Conservation (phyloP, 2,797 vertebrate genomes). For the Centropyge bicolor region DNA sequence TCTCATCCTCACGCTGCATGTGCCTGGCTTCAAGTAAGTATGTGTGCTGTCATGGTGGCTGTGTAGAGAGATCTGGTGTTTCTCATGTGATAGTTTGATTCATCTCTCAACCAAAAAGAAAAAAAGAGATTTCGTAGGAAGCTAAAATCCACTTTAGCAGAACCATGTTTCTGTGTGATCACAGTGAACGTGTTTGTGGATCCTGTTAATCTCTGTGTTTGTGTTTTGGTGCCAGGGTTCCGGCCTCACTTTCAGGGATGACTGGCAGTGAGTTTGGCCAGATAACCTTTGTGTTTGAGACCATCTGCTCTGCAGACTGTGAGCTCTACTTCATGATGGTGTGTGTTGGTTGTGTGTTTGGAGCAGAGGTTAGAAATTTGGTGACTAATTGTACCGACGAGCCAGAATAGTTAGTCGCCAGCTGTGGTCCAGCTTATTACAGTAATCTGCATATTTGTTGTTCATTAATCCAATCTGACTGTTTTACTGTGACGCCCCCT, state of each 20-base stretch:
- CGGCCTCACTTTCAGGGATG: conserved; percentile 90
- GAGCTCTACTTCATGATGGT: conserved; percentile 99
- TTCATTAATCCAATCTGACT: background rate
- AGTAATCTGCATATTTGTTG: background rate
- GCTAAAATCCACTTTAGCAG: background rate
- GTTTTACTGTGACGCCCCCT: conserved; percentile 36
- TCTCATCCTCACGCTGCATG: conserved; percentile 94
- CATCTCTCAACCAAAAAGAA: background rate
- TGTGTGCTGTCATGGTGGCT: background rate
- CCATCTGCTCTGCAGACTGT: conserved; percentile 93
- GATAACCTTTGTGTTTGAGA: conserved; percentile 96
- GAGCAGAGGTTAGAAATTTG: conserved; percentile 13
- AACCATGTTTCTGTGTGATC: background rate
- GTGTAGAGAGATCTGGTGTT: background rate
- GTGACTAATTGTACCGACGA: conserved; percentile 3
- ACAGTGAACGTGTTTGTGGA: background rate
- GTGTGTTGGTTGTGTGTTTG: conserved; percentile 52
- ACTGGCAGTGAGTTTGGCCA: conserved; percentile 91
- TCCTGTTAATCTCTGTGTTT: background rate
- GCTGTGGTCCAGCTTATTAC: background rate
- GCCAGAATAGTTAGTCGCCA: background rate
- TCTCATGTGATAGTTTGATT: background rate
- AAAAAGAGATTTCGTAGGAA: background rate
- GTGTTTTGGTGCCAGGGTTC: conserved; percentile 84
- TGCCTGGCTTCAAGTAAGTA: conserved; percentile 96